Conservation (phyloP, 1,140 invertebrate genomes). For the Portunus trituberculatus region DNA sequence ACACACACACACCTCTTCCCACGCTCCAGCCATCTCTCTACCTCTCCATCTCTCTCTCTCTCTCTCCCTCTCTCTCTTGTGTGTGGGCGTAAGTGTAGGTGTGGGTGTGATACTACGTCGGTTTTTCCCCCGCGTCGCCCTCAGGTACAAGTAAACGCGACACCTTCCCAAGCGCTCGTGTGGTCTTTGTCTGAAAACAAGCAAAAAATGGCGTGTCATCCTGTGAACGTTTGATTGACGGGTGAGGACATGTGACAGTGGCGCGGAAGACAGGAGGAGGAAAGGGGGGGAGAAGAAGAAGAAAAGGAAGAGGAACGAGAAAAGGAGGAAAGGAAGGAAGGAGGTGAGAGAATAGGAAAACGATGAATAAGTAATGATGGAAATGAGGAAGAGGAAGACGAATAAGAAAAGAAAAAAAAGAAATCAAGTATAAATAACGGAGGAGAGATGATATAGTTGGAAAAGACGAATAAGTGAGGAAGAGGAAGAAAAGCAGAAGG, state of each 20-base stretch:
- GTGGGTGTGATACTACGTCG: too few relatives aligned
- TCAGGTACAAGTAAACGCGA: too few relatives aligned
- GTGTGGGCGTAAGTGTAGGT: too few relatives aligned
- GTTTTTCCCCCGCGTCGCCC: too few relatives aligned
- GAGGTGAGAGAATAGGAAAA: neutral
- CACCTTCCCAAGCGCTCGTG: too few relatives aligned
- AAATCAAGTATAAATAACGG: neutral
- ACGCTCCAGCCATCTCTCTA: neutral
- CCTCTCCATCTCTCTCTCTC: too few relatives aligned
- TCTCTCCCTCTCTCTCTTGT: too few relatives aligned
- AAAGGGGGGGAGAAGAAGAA: neutral
- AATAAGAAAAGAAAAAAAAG: neutral
- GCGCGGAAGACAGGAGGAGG: neutral
- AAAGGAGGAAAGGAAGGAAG: too few relatives aligned
- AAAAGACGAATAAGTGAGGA: neutral
- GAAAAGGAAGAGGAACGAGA: neutral
- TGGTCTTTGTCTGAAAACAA: neutral
- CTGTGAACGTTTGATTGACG: neutral
- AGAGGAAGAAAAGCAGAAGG: neutral
- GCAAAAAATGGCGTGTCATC: constrained; percentile 1
- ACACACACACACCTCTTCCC: neutral
- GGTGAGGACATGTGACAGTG: neutral
- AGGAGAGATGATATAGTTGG: neutral
- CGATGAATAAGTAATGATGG: neutral
- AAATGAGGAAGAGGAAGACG: neutral